Evolutionary conservation across 2,797 vertebrate species (phyloP).

Genomic region (Lates japonicus): DNA sequence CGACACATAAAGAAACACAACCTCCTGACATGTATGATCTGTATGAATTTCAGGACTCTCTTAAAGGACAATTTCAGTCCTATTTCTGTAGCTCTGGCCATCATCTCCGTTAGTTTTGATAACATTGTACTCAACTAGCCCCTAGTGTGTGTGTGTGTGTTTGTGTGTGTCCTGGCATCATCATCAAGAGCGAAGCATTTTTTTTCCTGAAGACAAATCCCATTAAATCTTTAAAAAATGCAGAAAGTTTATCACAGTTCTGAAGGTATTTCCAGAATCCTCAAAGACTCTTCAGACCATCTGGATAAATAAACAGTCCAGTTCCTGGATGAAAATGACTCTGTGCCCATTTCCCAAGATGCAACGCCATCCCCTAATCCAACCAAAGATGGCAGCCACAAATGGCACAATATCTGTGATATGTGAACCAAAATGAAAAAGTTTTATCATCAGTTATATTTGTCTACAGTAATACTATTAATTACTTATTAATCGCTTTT

Average conservation of each 20-base stretch:
- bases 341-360: neutral
- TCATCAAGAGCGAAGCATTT: conserved; percentile 7
- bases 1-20: conserved; percentile 40
- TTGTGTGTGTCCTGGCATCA: neutral
- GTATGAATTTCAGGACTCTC: conserved; percentile 23
- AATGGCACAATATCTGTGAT: neutral
- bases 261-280: conserved; percentile 1
- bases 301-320: neutral
- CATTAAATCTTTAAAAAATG: neutral
- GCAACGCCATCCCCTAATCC: neutral
- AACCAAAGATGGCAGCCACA: conserved; percentile 4
- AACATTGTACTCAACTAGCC: conserved; percentile 1
- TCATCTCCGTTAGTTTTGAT: neutral
- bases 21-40: conserved; percentile 21
- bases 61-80: conserved; percentile 3
- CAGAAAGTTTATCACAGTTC: neutral
- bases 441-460: neutral
- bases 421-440: neutral
- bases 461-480: neutral
- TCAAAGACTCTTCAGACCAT: conserved; percentile 15
- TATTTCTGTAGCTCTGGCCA: neutral
- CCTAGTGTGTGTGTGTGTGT: neutral
- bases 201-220: conserved; percentile 3
- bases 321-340: neutral
- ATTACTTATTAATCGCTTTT: neutral